phyloP scores from a whole-genome alignment of 2,888 invertebrate species.

The Beris morrisii region DNA sequence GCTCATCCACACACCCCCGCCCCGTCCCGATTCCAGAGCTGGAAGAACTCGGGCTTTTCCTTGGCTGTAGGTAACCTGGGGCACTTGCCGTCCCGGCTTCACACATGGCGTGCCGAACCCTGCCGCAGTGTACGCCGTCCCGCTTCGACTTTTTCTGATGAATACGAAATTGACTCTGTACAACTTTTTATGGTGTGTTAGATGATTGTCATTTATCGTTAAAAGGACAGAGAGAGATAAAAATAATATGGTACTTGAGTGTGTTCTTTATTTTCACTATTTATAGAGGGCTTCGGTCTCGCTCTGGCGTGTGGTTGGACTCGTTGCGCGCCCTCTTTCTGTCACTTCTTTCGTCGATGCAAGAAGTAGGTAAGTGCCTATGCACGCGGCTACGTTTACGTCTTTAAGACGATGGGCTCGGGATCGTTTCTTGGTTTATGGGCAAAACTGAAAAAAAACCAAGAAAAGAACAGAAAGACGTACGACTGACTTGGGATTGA shows the following conservation, averaged over 20 bases:
- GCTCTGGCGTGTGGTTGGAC: constrained; percentile 8
- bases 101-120: not conserved
- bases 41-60: constrained; percentile 8
- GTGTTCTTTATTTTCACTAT: constrained; percentile 35
- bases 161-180: constrained; percentile 40
- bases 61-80: not conserved
- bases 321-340: not conserved
- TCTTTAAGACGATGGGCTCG: constrained; percentile 17
- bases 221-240: constrained; percentile 39
- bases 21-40: not conserved
- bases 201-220: constrained; percentile 41
- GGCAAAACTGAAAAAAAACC: constrained; percentile 9
- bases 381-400: not conserved
- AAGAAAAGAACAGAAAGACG: not conserved
- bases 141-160: constrained; percentile 31
- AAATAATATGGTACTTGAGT: constrained; percentile 37
- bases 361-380: not conserved
- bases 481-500: constrained; percentile 17
- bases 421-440: constrained; percentile 9
- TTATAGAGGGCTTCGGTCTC: constrained; percentile 31
- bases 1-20: constrained; percentile 20
- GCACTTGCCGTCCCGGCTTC: constrained; percentile 9
- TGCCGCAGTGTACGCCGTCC: constrained; percentile 6
- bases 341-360: not conserved
- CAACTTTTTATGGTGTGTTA: constrained; percentile 41